Percentiles rank a stretch among this genome's conserved stretches.
Conservation (phyloP, 2,888 invertebrate genomes). For the Laspeyria flexula region DNA sequence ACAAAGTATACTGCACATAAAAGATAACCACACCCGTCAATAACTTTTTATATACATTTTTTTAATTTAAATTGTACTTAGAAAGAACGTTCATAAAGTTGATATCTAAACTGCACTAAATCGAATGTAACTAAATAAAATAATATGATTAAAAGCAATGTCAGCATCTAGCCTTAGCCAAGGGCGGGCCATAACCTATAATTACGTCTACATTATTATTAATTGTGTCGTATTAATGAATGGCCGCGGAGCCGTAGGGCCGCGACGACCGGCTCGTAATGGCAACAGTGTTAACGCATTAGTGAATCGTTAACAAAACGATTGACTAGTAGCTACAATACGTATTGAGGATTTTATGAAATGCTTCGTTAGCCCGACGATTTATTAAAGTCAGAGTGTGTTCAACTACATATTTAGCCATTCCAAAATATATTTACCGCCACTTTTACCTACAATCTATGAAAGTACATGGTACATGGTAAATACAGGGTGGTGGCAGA, state of each 20-base stretch:
- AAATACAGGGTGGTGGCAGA: too few species aligned
- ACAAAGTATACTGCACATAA: too few species aligned
- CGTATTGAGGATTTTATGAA: constrained; percentile 42
- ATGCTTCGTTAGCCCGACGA: constrained; percentile 30
- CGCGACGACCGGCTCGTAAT: constrained; percentile 57
- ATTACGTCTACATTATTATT: constrained; percentile 37
- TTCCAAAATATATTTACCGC: too few species aligned
- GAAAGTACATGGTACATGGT: too few species aligned
- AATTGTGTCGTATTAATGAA: constrained; percentile 61
- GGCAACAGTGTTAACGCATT: constrained; percentile 81
- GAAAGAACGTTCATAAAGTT: too few species aligned
- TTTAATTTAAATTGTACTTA: too few species aligned
- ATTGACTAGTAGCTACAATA: constrained; percentile 36
- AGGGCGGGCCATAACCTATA: constrained; percentile 11
- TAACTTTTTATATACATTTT: too few species aligned
- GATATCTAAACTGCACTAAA: neutral
- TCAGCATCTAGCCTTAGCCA: neutral
- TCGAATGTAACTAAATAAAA: neutral
- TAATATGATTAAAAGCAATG: neutral
- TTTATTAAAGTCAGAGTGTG: too few species aligned
- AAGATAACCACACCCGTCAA: too few species aligned
- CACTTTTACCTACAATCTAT: too few species aligned
- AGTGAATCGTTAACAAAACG: constrained; percentile 76
- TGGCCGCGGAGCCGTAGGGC: constrained; percentile 47
- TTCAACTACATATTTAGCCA: too few species aligned